Conservation (phyloP, 2,797 vertebrate species). For the Sebastes paucispinis region DNA sequence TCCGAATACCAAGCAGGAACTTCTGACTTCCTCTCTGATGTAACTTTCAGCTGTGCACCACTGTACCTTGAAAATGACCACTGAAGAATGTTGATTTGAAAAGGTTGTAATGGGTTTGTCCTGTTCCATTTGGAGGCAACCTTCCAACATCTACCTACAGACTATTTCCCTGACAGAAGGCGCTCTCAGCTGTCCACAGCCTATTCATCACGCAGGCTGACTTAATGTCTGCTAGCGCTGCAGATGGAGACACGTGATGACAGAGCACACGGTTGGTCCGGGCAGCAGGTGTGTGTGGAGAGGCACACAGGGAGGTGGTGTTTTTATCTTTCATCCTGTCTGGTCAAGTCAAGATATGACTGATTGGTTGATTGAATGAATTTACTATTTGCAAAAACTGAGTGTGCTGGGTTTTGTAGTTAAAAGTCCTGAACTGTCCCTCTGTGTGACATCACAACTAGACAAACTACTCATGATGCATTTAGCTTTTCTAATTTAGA, state of each 20-base stretch:
- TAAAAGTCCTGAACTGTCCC: background rate
- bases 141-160: slow-evolving; percentile 38
- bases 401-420: background rate
- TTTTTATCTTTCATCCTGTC: slow-evolving; percentile 31
- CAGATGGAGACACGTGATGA: slow-evolving; percentile 52
- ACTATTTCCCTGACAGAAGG: slow-evolving; percentile 67
- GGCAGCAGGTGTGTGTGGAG: slow-evolving; percentile 55
- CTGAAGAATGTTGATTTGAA: slow-evolving; percentile 45
- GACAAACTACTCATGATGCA: background rate
- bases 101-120: slow-evolving; percentile 32
- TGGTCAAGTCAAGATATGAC: slow-evolving; percentile 22
- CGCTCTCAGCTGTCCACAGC: slow-evolving; percentile 68
- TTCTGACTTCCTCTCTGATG: background rate
- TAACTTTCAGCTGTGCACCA: background rate
- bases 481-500: background rate
- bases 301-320: background rate
- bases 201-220: slow-evolving; percentile 70
- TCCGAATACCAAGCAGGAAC: slow-evolving; percentile 7
- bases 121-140: slow-evolving; percentile 41
- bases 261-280: slow-evolving; percentile 31
- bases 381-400: background rate
- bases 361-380: slow-evolving; percentile 22
- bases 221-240: slow-evolving; percentile 56
- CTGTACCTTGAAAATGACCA: slow-evolving; percentile 17
- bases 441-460: background rate